These are phyloP conservation scores for Lanius collurio DNA, from an alignment of 2,113 vertebrate genomes.

Conservation along the genomic window DNA sequence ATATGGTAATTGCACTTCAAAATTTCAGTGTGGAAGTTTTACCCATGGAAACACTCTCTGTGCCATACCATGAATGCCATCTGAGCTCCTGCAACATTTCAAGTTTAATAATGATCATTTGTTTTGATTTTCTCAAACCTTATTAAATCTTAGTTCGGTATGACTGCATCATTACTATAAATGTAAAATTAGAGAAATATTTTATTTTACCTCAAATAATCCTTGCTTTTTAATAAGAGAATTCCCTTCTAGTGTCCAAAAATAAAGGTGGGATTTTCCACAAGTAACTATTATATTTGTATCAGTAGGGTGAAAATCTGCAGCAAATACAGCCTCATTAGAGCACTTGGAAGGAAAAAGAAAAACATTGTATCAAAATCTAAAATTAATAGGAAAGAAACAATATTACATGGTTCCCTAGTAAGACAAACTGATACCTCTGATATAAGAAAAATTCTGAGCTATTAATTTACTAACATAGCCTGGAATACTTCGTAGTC, in stretches of 20 bases:
- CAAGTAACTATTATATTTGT: slow-evolving; percentile 93
- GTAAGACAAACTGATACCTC: neutral
- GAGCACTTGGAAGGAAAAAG: slow-evolving; percentile 83
- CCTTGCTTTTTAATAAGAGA: slow-evolving; percentile 94
- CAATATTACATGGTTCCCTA: neutral
- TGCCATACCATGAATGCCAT: neutral
- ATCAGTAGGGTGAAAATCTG: slow-evolving; percentile 97
- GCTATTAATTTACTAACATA: neutral
- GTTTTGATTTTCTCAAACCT: neutral
- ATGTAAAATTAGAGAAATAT: neutral
- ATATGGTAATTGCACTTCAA: neutral
- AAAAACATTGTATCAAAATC: slow-evolving; percentile 27
- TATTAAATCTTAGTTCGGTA: neutral
- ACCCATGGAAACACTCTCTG: neutral
- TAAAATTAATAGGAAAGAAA: neutral
- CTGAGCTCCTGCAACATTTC: neutral
- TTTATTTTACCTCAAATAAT: slow-evolving; percentile 88
- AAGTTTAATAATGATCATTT: neutral
- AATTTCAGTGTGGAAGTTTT: neutral
- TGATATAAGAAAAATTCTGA: neutral
- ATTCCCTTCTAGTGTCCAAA: slow-evolving; percentile 93
- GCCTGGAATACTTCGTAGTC: neutral
- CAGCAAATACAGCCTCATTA: slow-evolving; percentile 92
- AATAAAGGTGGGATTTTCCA: slow-evolving; percentile 96
- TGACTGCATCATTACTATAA: neutral